A percentile compares a stretch with the other conserved stretches of the same genome.
phyloP scores from a whole-genome alignment of 2,888 invertebrate genomes.

The Tridacna crocea region DNA sequence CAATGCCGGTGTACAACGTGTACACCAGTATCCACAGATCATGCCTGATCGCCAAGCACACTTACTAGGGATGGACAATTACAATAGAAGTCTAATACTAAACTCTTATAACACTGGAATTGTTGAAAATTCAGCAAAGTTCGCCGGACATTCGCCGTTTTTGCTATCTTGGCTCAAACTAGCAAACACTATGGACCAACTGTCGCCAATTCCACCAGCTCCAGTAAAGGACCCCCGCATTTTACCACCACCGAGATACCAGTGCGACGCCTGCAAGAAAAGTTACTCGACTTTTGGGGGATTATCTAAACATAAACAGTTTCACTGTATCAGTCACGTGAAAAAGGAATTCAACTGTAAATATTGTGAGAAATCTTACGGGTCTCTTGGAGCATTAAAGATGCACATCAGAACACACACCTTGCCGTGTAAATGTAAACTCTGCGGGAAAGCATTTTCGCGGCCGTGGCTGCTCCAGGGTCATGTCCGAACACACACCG shows the following conservation, averaged over 20 bases:
- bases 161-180: conserved; percentile 58
- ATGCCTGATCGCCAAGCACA: conserved; percentile 52
- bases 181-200: conserved; percentile 22
- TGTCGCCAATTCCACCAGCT: conserved; percentile 44
- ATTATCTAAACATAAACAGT: conserved; percentile 96
- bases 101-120: not conserved
- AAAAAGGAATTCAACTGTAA: conserved; percentile 98
- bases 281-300: conserved; percentile 98
- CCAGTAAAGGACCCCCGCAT: conserved; percentile 52
- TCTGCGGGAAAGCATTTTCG: conserved; percentile 98
- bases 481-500: conserved; percentile 98
- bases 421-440: conserved; percentile 97
- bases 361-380: conserved; percentile 97
- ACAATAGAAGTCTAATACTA: conserved; percentile 25
- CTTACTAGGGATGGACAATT: conserved; percentile 37
- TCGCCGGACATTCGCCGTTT: conserved; percentile 35
- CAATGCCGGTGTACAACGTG: conserved; percentile 18
- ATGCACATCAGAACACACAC: conserved; percentile 99
- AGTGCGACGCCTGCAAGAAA: conserved; percentile 96
- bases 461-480: conserved; percentile 98
- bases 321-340: conserved; percentile 94
- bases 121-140: not conserved
- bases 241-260: conserved; percentile 86
- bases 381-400: conserved; percentile 96
- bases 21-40: conserved; percentile 43